A percentile compares a stretch with the other conserved stretches of the same genome.
Conservation (phyloP, 2,113 vertebrate species). For the Bagarius yarrelli region DNA sequence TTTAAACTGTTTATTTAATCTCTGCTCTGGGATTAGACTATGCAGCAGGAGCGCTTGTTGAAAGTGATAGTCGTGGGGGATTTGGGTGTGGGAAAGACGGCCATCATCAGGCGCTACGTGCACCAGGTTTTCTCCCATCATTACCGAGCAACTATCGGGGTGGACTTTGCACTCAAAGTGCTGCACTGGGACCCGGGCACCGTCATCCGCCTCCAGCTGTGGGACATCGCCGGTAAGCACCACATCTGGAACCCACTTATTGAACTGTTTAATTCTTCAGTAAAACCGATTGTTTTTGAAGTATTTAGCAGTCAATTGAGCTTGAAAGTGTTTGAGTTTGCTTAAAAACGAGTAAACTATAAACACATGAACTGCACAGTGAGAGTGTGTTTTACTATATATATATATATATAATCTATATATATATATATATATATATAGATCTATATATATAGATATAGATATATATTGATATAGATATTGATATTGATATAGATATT, state of each 20-base stretch:
- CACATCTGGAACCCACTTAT: not conserved
- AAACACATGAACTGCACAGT: not conserved
- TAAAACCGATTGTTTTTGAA: not conserved
- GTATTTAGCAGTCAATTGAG: not conserved
- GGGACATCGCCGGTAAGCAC: conserved; percentile 76
- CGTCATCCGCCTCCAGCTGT: conserved; percentile 74
- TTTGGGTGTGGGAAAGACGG: conserved; percentile 75
- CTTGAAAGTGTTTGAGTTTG: not conserved
- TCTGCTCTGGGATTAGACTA: conserved; percentile 25
- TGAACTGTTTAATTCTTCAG: not conserved
- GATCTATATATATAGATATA: no score
- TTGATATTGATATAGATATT: not conserved
- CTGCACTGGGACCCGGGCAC: conserved; percentile 71
- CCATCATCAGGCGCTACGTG: conserved; percentile 77
- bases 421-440: no score
- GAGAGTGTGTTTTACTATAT: not conserved
- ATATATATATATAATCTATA: no score
- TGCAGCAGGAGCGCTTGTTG: conserved; percentile 73
- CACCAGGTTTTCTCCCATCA: conserved; percentile 78
- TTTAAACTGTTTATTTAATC: not conserved
- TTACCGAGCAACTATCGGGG: conserved; percentile 77
- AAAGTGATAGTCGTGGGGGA: conserved; percentile 77
- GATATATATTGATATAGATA: not conserved
- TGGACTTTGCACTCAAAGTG: conserved; percentile 77
- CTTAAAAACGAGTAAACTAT: not conserved